Evolutionary conservation across 2,113 vertebrate species (phyloP).

Genomic region (Coregonus clupeaformis): DNA sequence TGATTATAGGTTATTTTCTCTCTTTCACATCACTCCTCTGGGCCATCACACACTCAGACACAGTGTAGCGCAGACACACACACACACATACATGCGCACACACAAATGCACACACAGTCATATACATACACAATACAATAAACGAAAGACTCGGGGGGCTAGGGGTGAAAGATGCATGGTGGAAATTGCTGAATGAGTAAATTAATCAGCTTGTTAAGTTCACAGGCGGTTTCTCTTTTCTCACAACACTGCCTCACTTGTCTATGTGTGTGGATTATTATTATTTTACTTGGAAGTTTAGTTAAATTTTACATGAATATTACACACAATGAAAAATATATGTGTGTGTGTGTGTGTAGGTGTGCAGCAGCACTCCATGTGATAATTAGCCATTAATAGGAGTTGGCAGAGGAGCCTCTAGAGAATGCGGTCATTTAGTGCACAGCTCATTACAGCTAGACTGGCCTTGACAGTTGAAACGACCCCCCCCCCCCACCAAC

Average conservation of each 20-base stretch:
- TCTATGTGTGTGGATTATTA: too few species aligned
- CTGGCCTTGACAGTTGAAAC: neutral
- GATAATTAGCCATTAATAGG: constrained; percentile 51
- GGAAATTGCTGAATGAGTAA: too few species aligned
- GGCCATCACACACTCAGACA: constrained; percentile 16
- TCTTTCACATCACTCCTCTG: constrained; percentile 29
- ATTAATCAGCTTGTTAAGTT: too few species aligned
- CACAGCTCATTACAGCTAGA: constrained; percentile 51
- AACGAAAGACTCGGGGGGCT: neutral
- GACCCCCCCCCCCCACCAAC: neutral
- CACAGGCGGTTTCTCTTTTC: too few species aligned
- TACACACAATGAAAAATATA: too few species aligned
- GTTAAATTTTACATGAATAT: too few species aligned
- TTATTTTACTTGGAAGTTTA: too few species aligned
- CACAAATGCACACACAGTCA: constrained; percentile 16
- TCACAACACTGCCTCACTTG: too few species aligned
- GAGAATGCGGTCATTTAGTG: constrained; percentile 62
- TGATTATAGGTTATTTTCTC: constrained; percentile 71
- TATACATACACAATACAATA: constrained; percentile 4
- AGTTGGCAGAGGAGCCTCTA: constrained; percentile 38
- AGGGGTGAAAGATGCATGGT: too few species aligned
- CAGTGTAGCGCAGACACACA: neutral
- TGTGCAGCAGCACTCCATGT: constrained; percentile 32
- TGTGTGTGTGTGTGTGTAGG: neutral
- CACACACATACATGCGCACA: neutral